Percentiles rank a stretch among this genome's conserved stretches.
phyloP scores from a whole-genome alignment of 2,888 invertebrate species.

The Zaprionus bogoriensis region DNA sequence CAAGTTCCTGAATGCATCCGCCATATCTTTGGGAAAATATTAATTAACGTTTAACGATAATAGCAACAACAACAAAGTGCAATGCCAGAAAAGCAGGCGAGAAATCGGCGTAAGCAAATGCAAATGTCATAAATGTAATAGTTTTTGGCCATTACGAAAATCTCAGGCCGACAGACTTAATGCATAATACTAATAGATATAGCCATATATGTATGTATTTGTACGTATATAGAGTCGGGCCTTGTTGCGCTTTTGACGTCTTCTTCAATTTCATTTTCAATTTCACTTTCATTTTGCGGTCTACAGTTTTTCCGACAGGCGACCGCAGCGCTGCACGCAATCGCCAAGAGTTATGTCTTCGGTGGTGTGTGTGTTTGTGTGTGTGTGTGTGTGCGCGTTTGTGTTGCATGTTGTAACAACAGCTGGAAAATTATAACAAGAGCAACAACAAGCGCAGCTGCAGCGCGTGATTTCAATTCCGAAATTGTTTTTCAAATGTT shows the following conservation, averaged over 20 bases:
- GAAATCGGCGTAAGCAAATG: constrained; percentile 25
- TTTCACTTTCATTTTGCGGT: constrained; percentile 74
- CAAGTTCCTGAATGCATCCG: background rate
- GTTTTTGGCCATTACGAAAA: constrained; percentile 37
- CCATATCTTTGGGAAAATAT: background rate
- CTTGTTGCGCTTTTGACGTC: constrained; percentile 59
- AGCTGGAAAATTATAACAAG: constrained; percentile 63
- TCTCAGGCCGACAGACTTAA: constrained; percentile 20
- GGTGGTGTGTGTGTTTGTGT: constrained; percentile 6
- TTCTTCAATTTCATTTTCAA: constrained; percentile 75
- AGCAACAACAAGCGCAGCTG: constrained; percentile 53
- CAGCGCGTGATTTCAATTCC: constrained; percentile 40
- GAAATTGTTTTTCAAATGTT: constrained; percentile 39
- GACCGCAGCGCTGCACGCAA: constrained; percentile 67
- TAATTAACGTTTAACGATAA: constrained; percentile 10
- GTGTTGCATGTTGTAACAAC: constrained; percentile 68
- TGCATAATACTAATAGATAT: constrained; percentile 25
- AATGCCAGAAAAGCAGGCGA: constrained; percentile 8
- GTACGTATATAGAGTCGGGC: too few species aligned
- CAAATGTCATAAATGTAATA: constrained; percentile 49
- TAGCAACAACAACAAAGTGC: constrained; percentile 1
- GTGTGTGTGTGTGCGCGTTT: constrained; percentile 22
- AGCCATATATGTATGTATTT: background rate
- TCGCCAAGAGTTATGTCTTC: constrained; percentile 30
- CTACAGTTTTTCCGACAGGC: constrained; percentile 67